Percentiles rank a stretch among this genome's conserved stretches.
phyloP scores from a whole-genome alignment of 1,140 invertebrate species.

The Drosophila rhopaloa region DNA sequence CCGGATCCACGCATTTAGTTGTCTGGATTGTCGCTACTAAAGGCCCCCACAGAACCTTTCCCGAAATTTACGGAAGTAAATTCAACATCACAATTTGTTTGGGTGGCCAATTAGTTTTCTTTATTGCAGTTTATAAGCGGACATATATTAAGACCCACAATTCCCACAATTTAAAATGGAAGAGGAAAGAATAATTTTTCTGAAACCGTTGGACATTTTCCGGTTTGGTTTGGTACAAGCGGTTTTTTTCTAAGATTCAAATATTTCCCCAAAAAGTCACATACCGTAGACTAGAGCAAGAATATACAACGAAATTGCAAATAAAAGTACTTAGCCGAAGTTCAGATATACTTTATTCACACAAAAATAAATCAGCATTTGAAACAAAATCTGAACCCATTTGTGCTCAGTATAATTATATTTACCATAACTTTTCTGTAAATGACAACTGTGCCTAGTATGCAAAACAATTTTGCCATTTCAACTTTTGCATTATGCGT shows the following conservation, averaged over 20 bases:
- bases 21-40: constrained; percentile 19
- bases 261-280: too few relatives aligned
- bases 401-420: background rate
- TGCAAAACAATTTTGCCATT: constrained; percentile 5
- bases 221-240: too few relatives aligned
- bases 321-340: too few relatives aligned
- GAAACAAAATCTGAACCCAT: background rate
- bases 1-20: constrained; percentile 21
- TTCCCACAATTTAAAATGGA: too few relatives aligned
- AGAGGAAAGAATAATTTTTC: too few relatives aligned
- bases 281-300: too few relatives aligned
- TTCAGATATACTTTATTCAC: too few relatives aligned
- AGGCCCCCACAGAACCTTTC: constrained; percentile 1
- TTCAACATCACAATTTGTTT: constrained; percentile 54
- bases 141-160: constrained; percentile 23
- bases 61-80: constrained; percentile 27
- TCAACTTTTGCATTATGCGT: constrained; percentile 1
- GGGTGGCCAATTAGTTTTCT: constrained; percentile 56
- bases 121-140: constrained; percentile 59
- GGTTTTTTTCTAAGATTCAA: too few relatives aligned
- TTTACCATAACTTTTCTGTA: constrained; percentile 3
- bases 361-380: background rate
- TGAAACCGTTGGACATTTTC: too few relatives aligned
- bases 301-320: too few relatives aligned
- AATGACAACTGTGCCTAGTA: background rate